Conservation (phyloP, 2,888 invertebrate species). For the Automeris io region DNA sequence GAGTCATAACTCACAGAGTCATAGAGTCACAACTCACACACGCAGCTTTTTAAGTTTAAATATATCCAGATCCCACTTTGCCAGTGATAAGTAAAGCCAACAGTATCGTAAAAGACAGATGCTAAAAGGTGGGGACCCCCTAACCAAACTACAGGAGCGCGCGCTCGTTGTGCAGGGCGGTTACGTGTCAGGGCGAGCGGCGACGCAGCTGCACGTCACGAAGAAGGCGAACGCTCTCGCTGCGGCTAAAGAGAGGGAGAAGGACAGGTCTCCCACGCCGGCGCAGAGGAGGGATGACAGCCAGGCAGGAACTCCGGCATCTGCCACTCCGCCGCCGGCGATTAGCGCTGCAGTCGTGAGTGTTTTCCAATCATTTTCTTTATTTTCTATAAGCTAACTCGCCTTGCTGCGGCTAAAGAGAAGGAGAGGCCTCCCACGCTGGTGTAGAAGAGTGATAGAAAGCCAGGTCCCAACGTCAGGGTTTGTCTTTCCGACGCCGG, state of each 20-base stretch:
- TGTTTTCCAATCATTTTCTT: too few species aligned
- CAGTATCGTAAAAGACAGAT: conserved; percentile 50
- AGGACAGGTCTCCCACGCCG: conserved; percentile 54
- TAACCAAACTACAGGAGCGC: conserved; percentile 80
- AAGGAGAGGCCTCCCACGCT: too few species aligned
- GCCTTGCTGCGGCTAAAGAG: too few species aligned
- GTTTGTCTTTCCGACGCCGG: too few species aligned
- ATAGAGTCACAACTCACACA: too few species aligned
- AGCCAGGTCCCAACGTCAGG: too few species aligned
- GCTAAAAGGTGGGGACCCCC: conserved; percentile 71
- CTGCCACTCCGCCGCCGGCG: conserved; percentile 56
- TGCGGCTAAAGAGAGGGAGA: conserved; percentile 77
- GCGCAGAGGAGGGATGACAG: conserved; percentile 27
- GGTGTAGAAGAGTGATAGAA: too few species aligned
- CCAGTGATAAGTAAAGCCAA: conserved; percentile 35
- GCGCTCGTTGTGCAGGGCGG: conserved; percentile 82
- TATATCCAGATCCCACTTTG: too few species aligned
- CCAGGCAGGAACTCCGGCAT: conserved; percentile 38
- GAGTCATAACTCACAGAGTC: too few species aligned
- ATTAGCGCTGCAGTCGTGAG: conserved; percentile 45
- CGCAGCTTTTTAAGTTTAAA: too few species aligned
- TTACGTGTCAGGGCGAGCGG: conserved; percentile 79
- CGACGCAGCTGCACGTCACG: conserved; percentile 80
- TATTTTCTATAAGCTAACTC: too few species aligned
- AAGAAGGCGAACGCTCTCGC: conserved; percentile 88